Evolutionary conservation across 1,140 invertebrate genomes (phyloP), one percentile per base, ranked within the genome.

Genomic region (Sinonovacula constricta): DNA sequence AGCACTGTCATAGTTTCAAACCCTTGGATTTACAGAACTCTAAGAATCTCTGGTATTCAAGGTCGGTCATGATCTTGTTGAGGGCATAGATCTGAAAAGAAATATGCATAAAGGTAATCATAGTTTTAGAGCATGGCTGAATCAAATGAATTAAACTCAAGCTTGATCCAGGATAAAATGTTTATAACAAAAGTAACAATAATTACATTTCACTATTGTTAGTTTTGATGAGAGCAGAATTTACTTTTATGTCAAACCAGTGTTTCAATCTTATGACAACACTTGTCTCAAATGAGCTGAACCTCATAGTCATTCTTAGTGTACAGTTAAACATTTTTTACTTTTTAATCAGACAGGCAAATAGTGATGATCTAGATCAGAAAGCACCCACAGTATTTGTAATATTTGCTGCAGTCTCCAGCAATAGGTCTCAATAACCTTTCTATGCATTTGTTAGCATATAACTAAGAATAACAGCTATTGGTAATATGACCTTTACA

Each of bases 41-140:
- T 90, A 96, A 96, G 88, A 98, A 98, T 90, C 94, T 96, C 12
- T 96, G 96, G 60, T 88, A 81, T 76, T 89, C 88, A 33, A 89
- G 59, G 2, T 86, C 85, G 57, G 87, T 89, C 88, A 89, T 89
- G 14, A 87, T 68, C 75, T 87, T 86, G 59, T 89, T 89, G 56
- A 89, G 65, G 0, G 88, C 88, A 81, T 89, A 89, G 54, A 89
- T 89, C 87, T 89, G 83, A 80, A 88, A 82, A 36, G 57, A 59
- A 83, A 81, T 54, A 56, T 45, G 18, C 39, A 45, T 45, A 10
- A 10, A 7, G 18, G 39, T 45, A 45, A 10, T 10, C 18, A 45
- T 45, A 18, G 7, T 45, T 45, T 45, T 45, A 45, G 18, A 18
- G 39, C 39, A 45, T 10, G 18, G 7, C 39, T 10, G 39, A 7